Conservation (phyloP, 1,140 invertebrate species). For the Aricia agestis region DNA sequence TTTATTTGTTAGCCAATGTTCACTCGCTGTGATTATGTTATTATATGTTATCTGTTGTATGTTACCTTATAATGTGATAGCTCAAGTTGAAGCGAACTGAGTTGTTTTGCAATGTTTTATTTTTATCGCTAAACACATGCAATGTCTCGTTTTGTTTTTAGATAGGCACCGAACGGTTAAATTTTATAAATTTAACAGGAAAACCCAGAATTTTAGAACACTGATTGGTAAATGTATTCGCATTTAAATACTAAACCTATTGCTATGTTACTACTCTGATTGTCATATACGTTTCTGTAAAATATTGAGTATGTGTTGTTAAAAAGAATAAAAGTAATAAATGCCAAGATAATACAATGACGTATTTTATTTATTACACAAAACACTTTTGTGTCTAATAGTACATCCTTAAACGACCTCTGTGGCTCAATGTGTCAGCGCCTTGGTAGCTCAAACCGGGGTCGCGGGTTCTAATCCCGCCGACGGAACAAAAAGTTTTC, state of each 20-base stretch:
- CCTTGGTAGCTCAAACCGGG: no score
- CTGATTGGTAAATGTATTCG: constrained; percentile 64
- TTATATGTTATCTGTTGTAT: constrained; percentile 73
- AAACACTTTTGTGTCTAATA: background rate
- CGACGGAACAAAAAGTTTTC: no score
- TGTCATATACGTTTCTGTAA: constrained; percentile 78
- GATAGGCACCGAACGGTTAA: constrained; percentile 35
- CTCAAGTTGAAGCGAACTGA: constrained; percentile 55
- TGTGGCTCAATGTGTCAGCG: no score
- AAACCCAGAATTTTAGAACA: constrained; percentile 42
- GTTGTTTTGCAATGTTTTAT: constrained; percentile 63
- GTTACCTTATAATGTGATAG: constrained; percentile 69
- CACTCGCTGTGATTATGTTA: constrained; percentile 74
- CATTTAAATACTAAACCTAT: constrained; percentile 72
- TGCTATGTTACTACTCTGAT: constrained; percentile 74
- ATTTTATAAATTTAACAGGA: constrained; percentile 33
- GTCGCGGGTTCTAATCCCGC: no score
- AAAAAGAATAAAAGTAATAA: constrained; percentile 77
- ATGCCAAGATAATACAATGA: constrained; percentile 54
- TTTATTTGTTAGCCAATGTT: constrained; percentile 75
- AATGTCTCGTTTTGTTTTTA: constrained; percentile 52
- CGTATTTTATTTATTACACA: constrained; percentile 32
- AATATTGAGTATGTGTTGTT: constrained; percentile 78
- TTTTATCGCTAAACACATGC: constrained; percentile 52
- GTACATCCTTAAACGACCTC: background rate